phyloP scores from a whole-genome alignment of 2,113 vertebrate species.

The Mionectes macconnelli region DNA sequence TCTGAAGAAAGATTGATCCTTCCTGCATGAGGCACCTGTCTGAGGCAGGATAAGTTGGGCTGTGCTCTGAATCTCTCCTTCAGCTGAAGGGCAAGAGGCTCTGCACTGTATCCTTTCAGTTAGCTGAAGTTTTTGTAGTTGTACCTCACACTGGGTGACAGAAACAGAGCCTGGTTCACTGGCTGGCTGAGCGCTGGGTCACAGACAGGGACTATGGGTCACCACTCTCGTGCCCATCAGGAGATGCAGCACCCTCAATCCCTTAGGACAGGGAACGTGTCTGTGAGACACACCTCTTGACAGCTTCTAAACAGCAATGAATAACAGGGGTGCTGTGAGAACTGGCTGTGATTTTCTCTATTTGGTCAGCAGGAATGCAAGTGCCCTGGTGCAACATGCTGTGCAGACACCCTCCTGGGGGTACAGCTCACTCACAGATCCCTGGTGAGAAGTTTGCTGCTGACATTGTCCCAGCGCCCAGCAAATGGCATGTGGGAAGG shows the following conservation, averaged over 20 bases:
- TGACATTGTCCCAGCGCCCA: background rate
- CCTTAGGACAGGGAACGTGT: background rate
- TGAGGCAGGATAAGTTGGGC: background rate
- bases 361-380: background rate
- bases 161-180: background rate
- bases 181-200: background rate
- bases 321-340: background rate
- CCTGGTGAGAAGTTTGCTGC: background rate
- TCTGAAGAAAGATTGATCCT: background rate
- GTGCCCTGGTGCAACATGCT: background rate
- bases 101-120: background rate
- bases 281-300: background rate
- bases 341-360: background rate
- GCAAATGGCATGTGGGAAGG: background rate
- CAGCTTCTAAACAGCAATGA: background rate
- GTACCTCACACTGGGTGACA: background rate
- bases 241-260: background rate
- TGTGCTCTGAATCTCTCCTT: fast-evolving
- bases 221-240: background rate
- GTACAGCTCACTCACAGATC: background rate
- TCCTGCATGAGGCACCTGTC: background rate
- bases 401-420: background rate
- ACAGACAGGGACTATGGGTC: background rate
- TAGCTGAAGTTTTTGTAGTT: background rate
- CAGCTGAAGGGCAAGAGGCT: background rate